Evolutionary conservation across 2,797 vertebrate species (phyloP).

Genomic region (Dendrocincla tyrannina): DNA sequence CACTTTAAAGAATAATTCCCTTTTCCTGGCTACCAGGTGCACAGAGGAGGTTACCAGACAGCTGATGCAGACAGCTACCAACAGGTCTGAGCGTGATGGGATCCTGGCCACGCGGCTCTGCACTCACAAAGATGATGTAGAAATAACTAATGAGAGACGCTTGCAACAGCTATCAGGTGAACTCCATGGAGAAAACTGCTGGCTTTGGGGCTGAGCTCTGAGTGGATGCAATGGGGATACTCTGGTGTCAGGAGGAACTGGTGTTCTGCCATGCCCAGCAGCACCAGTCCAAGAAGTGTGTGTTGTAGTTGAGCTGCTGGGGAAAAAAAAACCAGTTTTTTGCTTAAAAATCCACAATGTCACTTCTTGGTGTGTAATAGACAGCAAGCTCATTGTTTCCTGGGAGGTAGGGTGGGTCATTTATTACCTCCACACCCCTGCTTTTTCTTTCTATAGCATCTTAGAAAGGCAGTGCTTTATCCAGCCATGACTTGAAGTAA

Average conservation of each 20-base stretch:
- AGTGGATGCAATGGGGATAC: accelerated
- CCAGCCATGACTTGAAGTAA: background rate
- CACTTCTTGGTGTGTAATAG: background rate
- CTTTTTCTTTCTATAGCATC: background rate
- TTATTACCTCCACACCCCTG: background rate
- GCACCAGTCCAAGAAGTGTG: background rate
- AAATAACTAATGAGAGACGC: conserved; percentile 87
- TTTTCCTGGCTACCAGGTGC: conserved; percentile 78
- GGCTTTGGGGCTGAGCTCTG: background rate
- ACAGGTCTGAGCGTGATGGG: conserved; percentile 87
- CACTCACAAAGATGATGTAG: conserved; percentile 96
- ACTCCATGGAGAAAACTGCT: background rate
- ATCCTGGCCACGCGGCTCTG: conserved; percentile 93
- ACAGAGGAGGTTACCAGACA: conserved; percentile 86
- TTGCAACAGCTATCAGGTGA: conserved; percentile 89
- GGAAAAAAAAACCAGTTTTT: background rate
- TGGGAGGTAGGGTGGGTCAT: background rate
- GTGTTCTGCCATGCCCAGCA: background rate
- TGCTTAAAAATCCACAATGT: background rate
- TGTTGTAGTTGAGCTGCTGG: background rate
- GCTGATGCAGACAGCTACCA: conserved; percentile 82
- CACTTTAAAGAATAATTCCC: background rate
- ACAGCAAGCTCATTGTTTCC: background rate
- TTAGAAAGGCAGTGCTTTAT: background rate
- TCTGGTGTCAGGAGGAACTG: background rate